Conservation (phyloP, 2,888 invertebrate species). For the Hydraecia micacea region DNA sequence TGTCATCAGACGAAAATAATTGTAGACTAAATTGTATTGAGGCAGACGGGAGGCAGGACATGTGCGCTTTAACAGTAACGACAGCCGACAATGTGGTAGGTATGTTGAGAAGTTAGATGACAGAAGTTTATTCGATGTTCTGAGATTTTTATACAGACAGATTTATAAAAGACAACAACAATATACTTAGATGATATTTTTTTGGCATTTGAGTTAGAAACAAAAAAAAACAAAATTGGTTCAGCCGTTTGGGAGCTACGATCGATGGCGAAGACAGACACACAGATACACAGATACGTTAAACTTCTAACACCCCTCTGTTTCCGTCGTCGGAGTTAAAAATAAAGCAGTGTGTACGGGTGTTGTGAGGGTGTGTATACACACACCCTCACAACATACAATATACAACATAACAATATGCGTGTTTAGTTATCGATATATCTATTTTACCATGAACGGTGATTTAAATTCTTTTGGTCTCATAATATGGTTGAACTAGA, state of each 20-base stretch:
- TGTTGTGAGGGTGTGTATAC: no score
- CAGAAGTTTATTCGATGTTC: slow-evolving; percentile 40
- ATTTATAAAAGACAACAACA: not conserved
- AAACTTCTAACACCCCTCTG: not conserved
- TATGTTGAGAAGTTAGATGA: not conserved
- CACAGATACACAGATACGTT: not conserved
- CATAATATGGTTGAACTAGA: not conserved
- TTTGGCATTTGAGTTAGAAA: not conserved
- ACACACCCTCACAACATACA: no score
- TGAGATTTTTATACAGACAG: not conserved
- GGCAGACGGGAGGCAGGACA: slow-evolving; percentile 62
- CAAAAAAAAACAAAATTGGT: not conserved
- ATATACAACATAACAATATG: no score
- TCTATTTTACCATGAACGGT: not conserved
- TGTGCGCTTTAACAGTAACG: slow-evolving; percentile 66
- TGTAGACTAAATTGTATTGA: slow-evolving; percentile 64
- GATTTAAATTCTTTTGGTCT: not conserved
- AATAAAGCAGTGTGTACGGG: not conserved
- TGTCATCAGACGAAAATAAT: slow-evolving; percentile 69
- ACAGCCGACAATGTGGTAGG: slow-evolving; percentile 54
- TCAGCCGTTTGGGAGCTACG: not conserved
- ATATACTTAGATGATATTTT: not conserved
- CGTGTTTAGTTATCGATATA: not conserved
- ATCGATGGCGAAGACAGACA: not conserved
- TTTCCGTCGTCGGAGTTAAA: not conserved